Base-by-base conservation (phyloP, 2,888 invertebrate genomes). In the Tanypteryx hageni region DNA sequence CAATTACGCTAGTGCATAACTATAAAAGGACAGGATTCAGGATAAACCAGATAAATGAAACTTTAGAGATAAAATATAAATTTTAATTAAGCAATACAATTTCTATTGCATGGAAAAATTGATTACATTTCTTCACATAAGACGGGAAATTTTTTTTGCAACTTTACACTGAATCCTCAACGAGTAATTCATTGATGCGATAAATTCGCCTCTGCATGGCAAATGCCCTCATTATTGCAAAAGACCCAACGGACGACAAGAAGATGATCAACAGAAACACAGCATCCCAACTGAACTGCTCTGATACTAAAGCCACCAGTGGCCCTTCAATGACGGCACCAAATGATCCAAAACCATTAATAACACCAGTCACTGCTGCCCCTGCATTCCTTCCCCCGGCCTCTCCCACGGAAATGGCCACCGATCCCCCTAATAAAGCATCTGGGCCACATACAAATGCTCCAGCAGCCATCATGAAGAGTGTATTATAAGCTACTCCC, bases 311-410 rank as follows among this genome's bases (percentile, higher is more conserved):
- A 2, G 95, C 95, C 82, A 95, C 94, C 8, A 95, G 93, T 16
- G 95, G 95, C 0, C 95, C 95, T 94, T 95, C 95, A 22, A 95
- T 93, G 91, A 95, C 95, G 4, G 95, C 95, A 3, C 95, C 95
- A 91, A 95, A 93, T 92, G 95, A 95, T 9, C 95, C 95, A 94
- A 95, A 95, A 94, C 95, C 95, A 94, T 95, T 95, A 14, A 95
- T 95, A 11, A 95, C 93, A 10, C 94, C 95, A n/a, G 95, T 95
- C 27, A 95, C 95, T 10, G 95, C 95, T 82, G 95, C 95, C 13
- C 95, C 95, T 89, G 95, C 94, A 94, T 95, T 94, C 93, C 94
- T 94, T 31, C 95, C 95, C 92, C 95, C 94, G 81, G 94, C 94
- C 93, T 95, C 95, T n/a, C 95, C 95, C 27, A 95, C 93, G 92